Evolutionary conservation across 2,888 invertebrate genomes (phyloP), one percentile per base, ranked within the genome.

Genomic region (Leptinotarsa peninsularis): DNA sequence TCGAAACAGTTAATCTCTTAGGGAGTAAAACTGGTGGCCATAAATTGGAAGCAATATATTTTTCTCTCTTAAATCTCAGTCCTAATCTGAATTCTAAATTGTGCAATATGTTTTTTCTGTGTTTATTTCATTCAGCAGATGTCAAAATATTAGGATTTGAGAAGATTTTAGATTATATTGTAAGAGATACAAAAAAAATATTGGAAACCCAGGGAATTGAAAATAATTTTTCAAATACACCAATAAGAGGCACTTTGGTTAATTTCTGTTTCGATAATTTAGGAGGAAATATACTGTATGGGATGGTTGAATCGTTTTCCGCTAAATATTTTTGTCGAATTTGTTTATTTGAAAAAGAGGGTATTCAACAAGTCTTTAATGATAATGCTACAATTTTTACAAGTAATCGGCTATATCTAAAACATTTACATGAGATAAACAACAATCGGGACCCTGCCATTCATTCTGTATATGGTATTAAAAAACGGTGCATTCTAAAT

Each of bases 1-100:
- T 49, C 49, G 49, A 68, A 50, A 67, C 43, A 23, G 66, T 21
- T 17, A 73, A 69, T 58, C 50, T 17, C 23, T 56, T 33, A 33
- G 52, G 54, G 60, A 66, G 33, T 43, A 43, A 72, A 63, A 67
- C 67, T 66, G 72, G 50, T n/a, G 27, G 66, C n/a, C 58, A 71
- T 17, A 71, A 71, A 71, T 56, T 67, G 15, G 68, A 23, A 52
- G 43, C 17, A 17, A 67, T 49, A 49, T 67, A 67, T 67, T 67
- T 67, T 27, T 49, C 52, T 27, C 21, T 67, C 49, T 14, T 23
- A 13, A 67, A 23, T 52, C 49, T 52, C 10, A 49, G 23, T 52
- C 68, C n/a, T 21, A 21, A 21, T 67, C n/a, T 67, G 52, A 66
- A 66, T 66, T 52, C 27, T 14, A 49, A 67, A 52, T 67, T 67